These are phyloP conservation scores for Aradus depressus DNA, from an alignment of 2,888 invertebrate species.

Conservation along the genomic window DNA sequence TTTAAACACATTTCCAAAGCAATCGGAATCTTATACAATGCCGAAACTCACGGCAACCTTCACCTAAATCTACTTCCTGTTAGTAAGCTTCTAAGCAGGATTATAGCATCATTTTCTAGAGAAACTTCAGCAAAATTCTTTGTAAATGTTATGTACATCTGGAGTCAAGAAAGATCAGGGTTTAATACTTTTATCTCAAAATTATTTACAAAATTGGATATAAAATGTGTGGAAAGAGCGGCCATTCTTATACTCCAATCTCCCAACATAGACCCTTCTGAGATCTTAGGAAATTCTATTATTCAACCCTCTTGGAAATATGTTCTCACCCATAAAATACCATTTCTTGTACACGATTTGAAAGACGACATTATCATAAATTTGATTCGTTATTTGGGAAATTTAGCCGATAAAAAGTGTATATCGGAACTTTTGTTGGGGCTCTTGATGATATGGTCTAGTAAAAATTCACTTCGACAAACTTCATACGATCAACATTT, in stretches of 20 bases:
- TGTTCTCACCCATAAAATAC: conserved; percentile 50
- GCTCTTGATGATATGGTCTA: conserved; percentile 55
- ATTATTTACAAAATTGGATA: conserved; percentile 45
- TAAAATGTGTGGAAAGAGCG: conserved; percentile 48
- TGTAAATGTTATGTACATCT: conserved; percentile 44
- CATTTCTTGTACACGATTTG: conserved; percentile 43
- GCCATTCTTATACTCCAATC: conserved; percentile 45
- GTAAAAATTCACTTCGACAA: conserved; percentile 49
- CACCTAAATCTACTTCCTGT: conserved; percentile 38
- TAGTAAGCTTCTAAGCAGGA: conserved; percentile 49
- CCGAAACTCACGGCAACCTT: conserved; percentile 22
- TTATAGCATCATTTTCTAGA: conserved; percentile 46
- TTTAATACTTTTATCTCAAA: conserved; percentile 37
- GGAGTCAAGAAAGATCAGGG: conserved; percentile 36
- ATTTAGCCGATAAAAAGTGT: conserved; percentile 36
- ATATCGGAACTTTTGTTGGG: conserved; percentile 35
- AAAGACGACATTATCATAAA: conserved; percentile 46
- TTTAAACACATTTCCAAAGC: conserved; percentile 49
- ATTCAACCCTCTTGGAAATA: conserved; percentile 52
- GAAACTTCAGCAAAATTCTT: conserved; percentile 42
- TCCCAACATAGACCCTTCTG: conserved; percentile 32
- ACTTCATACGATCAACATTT: conserved; percentile 57
- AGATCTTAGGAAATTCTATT: conserved; percentile 46
- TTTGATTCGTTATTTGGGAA: conserved; percentile 49
- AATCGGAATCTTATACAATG: conserved; percentile 48